Conservation (phyloP, 1,140 invertebrate species). For the Oryctes rhinoceros region DNA sequence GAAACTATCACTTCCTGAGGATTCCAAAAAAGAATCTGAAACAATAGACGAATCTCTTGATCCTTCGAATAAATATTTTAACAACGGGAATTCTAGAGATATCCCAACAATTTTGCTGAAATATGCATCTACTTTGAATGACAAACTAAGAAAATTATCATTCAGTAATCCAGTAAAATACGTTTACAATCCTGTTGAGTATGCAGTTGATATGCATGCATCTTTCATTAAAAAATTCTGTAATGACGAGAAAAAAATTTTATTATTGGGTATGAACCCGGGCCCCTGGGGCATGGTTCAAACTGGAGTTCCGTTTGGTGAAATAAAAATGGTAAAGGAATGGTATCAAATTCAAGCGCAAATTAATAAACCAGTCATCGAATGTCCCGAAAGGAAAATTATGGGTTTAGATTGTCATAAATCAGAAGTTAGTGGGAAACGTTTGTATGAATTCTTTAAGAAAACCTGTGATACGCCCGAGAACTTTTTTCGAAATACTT, state of each 20-base stretch:
- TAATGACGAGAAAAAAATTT: constrained; percentile 71
- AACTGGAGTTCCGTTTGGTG: constrained; percentile 95
- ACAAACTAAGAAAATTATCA: constrained; percentile 57
- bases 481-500: constrained; percentile 81
- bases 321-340: constrained; percentile 78
- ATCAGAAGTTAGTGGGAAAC: constrained; percentile 84
- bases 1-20: constrained; percentile 26
- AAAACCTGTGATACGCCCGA: constrained; percentile 76
- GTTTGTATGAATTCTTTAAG: constrained; percentile 85
- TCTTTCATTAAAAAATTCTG: constrained; percentile 76
- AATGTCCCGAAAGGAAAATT: constrained; percentile 77
- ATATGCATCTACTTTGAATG: constrained; percentile 58
- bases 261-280: constrained; percentile 94
- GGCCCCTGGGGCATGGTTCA: constrained; percentile 95
- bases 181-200: constrained; percentile 86
- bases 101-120: constrained; percentile 58
- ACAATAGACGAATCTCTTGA: neutral
- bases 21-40: neutral
- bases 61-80: neutral
- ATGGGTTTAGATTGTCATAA: constrained; percentile 78
- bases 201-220: constrained; percentile 79
- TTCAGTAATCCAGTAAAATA: constrained; percentile 68
- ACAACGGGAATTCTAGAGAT: neutral
- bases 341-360: constrained; percentile 79
- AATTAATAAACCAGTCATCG: constrained; percentile 73